Evolutionary conservation across 2,797 vertebrate genomes (phyloP).

Genomic region (Gymnothorax javanicus): DNA sequence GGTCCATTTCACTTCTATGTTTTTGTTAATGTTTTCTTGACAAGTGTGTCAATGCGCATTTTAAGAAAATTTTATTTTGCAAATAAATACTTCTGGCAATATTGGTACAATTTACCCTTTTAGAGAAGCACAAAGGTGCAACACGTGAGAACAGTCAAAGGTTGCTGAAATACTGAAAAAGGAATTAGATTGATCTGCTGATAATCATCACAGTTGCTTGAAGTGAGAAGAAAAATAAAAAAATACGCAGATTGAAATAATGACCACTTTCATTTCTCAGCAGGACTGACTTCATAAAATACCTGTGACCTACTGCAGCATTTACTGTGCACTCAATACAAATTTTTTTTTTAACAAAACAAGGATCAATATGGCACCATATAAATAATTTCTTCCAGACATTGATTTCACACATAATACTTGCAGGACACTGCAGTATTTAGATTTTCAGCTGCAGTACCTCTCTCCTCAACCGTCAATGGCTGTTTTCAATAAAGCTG

Average conservation of each 20-base stretch:
- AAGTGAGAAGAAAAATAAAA: not conserved
- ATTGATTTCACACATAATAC: constrained; percentile 1
- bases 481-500: constrained; percentile 26
- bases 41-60: not conserved
- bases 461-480: constrained; percentile 27
- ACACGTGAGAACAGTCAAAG: not conserved
- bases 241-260: not conserved
- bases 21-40: not conserved
- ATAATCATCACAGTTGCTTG: not conserved
- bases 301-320: not conserved
- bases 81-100: not conserved
- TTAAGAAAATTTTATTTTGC: constrained; percentile 14
- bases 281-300: not conserved
- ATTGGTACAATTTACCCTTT: not conserved
- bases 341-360: not conserved
- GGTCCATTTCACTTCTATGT: not conserved
- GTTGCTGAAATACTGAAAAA: not conserved
- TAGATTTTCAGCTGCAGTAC: constrained; percentile 17
- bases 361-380: not conserved
- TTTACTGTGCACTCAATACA: not conserved
- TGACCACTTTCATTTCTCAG: constrained; percentile 5
- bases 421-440: constrained; percentile 8
- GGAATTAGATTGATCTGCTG: not conserved
- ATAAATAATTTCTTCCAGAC: not conserved
- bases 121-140: not conserved